These are phyloP conservation scores for Acanthosoma haemorrhoidale DNA, from an alignment of 2,888 invertebrate genomes.

Conservation along the genomic window DNA sequence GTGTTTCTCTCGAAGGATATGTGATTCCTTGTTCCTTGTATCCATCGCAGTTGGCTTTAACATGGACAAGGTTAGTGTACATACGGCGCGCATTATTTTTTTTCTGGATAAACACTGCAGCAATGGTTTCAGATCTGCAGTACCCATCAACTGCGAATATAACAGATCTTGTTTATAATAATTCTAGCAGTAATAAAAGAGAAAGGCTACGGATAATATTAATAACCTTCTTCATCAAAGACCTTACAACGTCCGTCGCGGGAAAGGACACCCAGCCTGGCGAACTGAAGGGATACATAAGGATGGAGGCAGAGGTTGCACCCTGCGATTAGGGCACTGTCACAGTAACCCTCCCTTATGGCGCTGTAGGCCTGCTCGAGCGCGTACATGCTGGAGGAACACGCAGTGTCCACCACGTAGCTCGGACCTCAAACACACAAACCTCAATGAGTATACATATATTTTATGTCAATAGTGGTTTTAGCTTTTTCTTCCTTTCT, in stretches of 20 bases:
- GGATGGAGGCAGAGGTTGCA: constrained; percentile 82
- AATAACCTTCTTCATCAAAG: constrained; percentile 74
- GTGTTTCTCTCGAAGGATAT: constrained; percentile 56
- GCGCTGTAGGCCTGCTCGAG: constrained; percentile 74
- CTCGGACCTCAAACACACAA: too few relatives aligned
- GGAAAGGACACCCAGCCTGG: constrained; percentile 65
- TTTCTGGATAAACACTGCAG: constrained; percentile 47
- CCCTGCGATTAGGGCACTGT: constrained; percentile 84
- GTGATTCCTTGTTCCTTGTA: constrained; percentile 66
- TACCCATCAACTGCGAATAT: constrained; percentile 49
- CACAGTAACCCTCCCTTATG: constrained; percentile 74
- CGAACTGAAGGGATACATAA: constrained; percentile 80
- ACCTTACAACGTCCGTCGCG: constrained; percentile 82
- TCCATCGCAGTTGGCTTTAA: constrained; percentile 76
- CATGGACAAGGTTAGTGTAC: constrained; percentile 67
- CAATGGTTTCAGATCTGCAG: constrained; percentile 50
- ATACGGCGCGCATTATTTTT: constrained; percentile 56
- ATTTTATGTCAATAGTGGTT: too few relatives aligned
- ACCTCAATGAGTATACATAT: too few relatives aligned
- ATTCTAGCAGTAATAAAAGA: too few relatives aligned
- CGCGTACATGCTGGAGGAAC: constrained; percentile 87
- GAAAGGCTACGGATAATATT: background rate
- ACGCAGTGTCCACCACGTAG: constrained; percentile 84
- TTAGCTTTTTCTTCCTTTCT: too few relatives aligned
- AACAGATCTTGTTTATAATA: too few relatives aligned